Percentiles rank a stretch among this genome's conserved stretches.
phyloP scores from a whole-genome alignment of 2,113 vertebrate species.

The Petrocephalus microphthalmus region DNA sequence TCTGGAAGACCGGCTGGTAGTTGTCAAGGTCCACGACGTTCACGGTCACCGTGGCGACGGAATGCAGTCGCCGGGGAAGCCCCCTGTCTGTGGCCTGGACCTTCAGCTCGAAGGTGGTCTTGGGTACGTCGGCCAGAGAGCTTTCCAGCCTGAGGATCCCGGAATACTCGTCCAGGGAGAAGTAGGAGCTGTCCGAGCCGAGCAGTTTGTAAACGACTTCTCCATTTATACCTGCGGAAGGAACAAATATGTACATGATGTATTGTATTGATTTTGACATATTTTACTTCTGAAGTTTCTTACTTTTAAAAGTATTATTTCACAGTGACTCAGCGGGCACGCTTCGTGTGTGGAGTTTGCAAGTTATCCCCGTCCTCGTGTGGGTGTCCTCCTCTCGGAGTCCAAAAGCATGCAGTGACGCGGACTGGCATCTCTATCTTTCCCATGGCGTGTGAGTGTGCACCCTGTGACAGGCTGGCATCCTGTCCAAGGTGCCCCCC shows the following conservation, averaged over 20 bases:
- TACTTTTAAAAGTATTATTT: not conserved
- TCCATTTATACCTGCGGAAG: constrained; percentile 73
- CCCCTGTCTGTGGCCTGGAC: constrained; percentile 83
- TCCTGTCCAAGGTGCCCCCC: not conserved
- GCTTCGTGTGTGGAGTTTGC: not conserved
- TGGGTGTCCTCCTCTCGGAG: not conserved
- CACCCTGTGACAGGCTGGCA: not conserved
- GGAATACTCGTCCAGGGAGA: constrained; percentile 82
- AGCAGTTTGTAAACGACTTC: constrained; percentile 82
- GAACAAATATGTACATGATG: not conserved
- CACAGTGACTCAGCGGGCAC: not conserved
- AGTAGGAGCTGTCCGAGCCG: constrained; percentile 72
- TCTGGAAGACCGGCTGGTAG: constrained; percentile 82
- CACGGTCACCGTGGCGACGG: constrained; percentile 72
- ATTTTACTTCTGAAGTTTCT: not conserved
- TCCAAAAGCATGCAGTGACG: not conserved
- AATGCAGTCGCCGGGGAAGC: constrained; percentile 67
- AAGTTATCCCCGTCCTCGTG: not conserved
- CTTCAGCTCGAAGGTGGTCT: constrained; percentile 69
- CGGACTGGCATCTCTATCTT: not conserved
- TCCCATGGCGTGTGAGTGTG: not conserved
- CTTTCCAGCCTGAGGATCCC: constrained; percentile 84
- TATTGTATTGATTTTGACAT: not conserved
- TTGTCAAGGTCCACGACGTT: constrained; percentile 80
- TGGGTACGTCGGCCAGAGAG: constrained; percentile 62